Evolutionary conservation across 2,888 invertebrate species (phyloP).

Genomic region (Pyrrhia umbra): DNA sequence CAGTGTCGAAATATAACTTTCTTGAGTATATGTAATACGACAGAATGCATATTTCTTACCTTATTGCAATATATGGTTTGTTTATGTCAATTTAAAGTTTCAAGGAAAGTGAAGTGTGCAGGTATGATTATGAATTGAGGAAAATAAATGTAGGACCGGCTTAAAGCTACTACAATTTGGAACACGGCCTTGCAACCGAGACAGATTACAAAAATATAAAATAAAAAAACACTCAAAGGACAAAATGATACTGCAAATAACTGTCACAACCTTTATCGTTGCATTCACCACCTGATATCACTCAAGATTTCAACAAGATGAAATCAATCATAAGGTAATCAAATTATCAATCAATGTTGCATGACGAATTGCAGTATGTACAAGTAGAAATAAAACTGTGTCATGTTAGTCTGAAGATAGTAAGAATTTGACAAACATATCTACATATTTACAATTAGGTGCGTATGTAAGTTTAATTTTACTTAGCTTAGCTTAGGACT

Average conservation of each 20-base stretch:
- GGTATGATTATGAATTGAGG: too few species aligned
- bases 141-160: too few species aligned
- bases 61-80: too few species aligned
- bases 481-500: too few species aligned
- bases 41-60: too few species aligned
- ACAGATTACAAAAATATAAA: too few species aligned
- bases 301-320: slow-evolving; percentile 2
- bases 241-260: neutral
- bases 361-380: neutral
- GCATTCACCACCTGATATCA: neutral
- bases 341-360: slow-evolving; percentile 19
- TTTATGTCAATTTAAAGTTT: too few species aligned
- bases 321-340: slow-evolving; percentile 25
- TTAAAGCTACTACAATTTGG: neutral
- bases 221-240: neutral
- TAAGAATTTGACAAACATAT: neutral
- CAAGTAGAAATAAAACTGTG: neutral
- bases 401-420: neutral
- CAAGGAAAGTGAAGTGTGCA: too few species aligned
- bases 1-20: too few species aligned
- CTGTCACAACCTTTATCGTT: slow-evolving; percentile 3
- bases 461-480: too few species aligned
- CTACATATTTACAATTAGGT: too few species aligned
- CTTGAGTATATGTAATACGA: too few species aligned
- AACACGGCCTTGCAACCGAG: neutral